phyloP scores from a whole-genome alignment of 2,797 vertebrate genomes.

The Meda fulgida region DNA sequence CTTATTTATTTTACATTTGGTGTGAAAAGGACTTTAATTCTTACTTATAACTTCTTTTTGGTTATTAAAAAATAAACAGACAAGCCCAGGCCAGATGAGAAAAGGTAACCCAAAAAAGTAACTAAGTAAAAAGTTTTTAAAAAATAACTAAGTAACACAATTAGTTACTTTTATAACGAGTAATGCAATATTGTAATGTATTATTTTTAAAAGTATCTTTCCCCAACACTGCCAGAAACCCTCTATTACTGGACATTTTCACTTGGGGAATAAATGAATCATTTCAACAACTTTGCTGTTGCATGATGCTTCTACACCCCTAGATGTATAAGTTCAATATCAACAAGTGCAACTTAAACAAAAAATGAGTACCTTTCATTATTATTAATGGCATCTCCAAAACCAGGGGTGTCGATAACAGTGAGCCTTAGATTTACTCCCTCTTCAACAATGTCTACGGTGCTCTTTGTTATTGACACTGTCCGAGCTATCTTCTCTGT shows the following conservation, averaged over 20 bases:
- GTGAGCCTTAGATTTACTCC: slow-evolving; percentile 82
- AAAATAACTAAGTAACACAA: too few species aligned
- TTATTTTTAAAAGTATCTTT: neutral
- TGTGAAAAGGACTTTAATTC: too few species aligned
- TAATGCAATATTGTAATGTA: neutral
- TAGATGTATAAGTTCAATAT: neutral
- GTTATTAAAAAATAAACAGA: too few species aligned
- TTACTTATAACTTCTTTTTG: too few species aligned
- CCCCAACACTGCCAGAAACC: neutral
- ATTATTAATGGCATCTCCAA: slow-evolving; percentile 84
- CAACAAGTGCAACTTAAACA: neutral
- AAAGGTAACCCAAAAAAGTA: too few species aligned
- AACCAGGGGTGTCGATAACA: slow-evolving; percentile 84
- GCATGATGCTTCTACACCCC: neutral
- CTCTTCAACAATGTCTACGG: slow-evolving; percentile 82
- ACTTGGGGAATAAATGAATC: neutral
- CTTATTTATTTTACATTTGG: neutral
- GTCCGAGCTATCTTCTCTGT: slow-evolving; percentile 81
- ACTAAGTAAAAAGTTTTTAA: too few species aligned
- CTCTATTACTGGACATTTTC: neutral
- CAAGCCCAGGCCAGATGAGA: neutral
- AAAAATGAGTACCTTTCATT: slow-evolving; percentile 14
- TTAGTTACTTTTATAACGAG: too few species aligned
- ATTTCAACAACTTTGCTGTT: neutral
- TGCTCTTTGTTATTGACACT: slow-evolving; percentile 77